Evolutionary conservation across 1,140 invertebrate genomes (phyloP), one percentile per base, ranked within the genome.

Genomic region (Hypsibius dujardini): DNA sequence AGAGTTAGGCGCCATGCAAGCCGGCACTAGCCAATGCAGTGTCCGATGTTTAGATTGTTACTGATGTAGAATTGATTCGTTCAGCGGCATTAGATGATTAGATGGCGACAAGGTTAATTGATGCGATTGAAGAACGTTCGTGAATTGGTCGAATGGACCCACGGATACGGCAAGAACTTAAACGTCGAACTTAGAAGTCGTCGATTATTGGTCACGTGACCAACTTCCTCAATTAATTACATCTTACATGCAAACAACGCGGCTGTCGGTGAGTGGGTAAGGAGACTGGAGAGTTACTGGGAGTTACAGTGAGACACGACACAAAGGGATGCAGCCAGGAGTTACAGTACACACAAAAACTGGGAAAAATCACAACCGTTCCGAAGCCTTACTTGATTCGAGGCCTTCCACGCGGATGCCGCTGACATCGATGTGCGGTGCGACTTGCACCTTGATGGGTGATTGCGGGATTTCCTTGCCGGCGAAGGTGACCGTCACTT

Each of bases 371-470:
- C 62, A 67, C 12, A 73, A 70, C 46, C 1, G 69, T 45, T 2
- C 47, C 46, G 72, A 72, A 46, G 71, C 88, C 89, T 90, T 85
- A 93, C 90, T 90, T 76, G 87, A 85, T 77, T 92, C 88, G 14
- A 94, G 82, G 72, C 90, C 90, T 73, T 90, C 88, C 46, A 93
- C 88, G 79, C 87, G 87, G 71, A 93, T 86, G 78, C 91, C 91
- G 59, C 87, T 88, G 47, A 92, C 85, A 77, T 93, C 90, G 67
- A 92, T 85, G 74, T 84, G 84, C 2, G 89, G 86, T 75, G 87
- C 84, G 47, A 92, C 87, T 70, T 85, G 83, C 47, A 93, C 86
- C 71, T 87, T 87, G 72, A 92, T 86, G 1, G 90, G 90, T 74
- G 87, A 87, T 70, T 85, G 80, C 0, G 90, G 89, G 60, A 93